A percentile compares a stretch with the other conserved stretches of the same genome.
These are phyloP conservation scores for Plotosus lineatus DNA, from an alignment of 2,113 vertebrate genomes.

Conservation along the genomic window DNA sequence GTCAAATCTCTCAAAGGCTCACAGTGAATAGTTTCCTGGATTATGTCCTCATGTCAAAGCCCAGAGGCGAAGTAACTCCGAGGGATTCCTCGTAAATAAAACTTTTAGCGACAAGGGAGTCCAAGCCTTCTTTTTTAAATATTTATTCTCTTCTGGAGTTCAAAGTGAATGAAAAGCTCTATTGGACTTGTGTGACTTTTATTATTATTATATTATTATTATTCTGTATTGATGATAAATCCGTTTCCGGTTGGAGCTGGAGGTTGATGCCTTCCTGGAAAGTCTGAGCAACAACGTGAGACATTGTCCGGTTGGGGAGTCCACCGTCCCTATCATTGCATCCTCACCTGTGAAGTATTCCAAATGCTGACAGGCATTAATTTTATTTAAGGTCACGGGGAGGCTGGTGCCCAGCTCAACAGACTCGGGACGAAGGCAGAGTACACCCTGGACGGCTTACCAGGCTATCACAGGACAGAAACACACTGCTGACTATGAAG, in stretches of 20 bases:
- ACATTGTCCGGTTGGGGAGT: background rate
- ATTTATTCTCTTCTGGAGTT: conserved; percentile 63
- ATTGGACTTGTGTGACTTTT: conserved; percentile 18
- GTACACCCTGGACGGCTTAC: too few relatives aligned
- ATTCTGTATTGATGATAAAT: background rate
- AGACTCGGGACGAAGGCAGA: too few relatives aligned
- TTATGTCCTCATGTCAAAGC: conserved; percentile 24
- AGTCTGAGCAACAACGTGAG: conserved; percentile 7
- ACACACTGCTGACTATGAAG: too few relatives aligned
- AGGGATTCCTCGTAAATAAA: conserved; percentile 58
- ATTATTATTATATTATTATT: conserved; percentile 36
- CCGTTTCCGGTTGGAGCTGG: background rate
- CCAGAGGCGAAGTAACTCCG: conserved; percentile 52
- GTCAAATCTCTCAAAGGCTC: conserved; percentile 33
- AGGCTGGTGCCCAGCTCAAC: too few relatives aligned
- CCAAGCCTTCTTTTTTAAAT: conserved; percentile 59
- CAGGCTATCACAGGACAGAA: too few relatives aligned
- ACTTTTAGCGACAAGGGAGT: conserved; percentile 52
- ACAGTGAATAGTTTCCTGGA: conserved; percentile 49
- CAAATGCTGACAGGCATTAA: background rate
- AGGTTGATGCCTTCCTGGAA: background rate
- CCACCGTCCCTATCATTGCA: background rate
- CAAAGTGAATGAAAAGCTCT: conserved; percentile 56
- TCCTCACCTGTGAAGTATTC: background rate
- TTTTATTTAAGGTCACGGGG: background rate